A percentile compares a stretch with the other conserved stretches of the same genome.
These are phyloP conservation scores for Metacarcinus magister DNA, from an alignment of 2,888 invertebrate genomes.

Conservation along the genomic window DNA sequence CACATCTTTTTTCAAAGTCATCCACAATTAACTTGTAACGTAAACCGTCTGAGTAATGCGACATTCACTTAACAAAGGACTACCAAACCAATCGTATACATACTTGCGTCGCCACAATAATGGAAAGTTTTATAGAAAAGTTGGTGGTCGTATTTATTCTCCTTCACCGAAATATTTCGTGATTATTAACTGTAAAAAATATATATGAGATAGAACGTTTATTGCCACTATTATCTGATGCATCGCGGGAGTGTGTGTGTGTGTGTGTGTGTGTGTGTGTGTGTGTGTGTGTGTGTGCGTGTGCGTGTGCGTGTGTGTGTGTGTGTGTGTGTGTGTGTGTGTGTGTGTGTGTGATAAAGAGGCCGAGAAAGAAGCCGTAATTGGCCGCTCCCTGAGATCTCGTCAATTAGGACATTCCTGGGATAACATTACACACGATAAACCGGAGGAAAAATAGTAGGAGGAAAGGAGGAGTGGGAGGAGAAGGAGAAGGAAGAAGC, in stretches of 20 bases:
- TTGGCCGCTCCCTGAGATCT: background rate
- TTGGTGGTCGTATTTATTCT: background rate
- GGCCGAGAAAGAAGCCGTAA: background rate
- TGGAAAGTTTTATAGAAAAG: background rate
- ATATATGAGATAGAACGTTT: slow-evolving; percentile 16
- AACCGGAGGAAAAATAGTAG: background rate
- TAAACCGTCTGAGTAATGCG: background rate
- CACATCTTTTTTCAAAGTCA: background rate
- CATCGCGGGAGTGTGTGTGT: slow-evolving; percentile 52
- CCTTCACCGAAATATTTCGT: background rate
- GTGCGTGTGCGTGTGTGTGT: slow-evolving; percentile 40
- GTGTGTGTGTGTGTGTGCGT: slow-evolving; percentile 62
- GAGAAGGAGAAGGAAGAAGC: background rate
- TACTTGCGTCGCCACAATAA: background rate
- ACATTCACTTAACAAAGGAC: background rate
- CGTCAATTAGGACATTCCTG: slow-evolving; percentile 72
- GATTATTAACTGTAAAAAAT: slow-evolving; percentile 8
- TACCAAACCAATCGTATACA: background rate
- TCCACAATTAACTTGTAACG: background rate
- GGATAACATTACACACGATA: slow-evolving; percentile 58
- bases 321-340: slow-evolving; percentile 26
- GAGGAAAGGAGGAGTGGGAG: background rate
- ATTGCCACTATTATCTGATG: background rate
- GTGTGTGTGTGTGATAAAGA: slow-evolving; percentile 32
- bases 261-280: slow-evolving; percentile 63